A percentile compares a stretch with the other conserved stretches of the same genome.
Evolutionary conservation across 1,140 invertebrate genomes (phyloP).

Genomic region (Drosophila watanabei): DNA sequence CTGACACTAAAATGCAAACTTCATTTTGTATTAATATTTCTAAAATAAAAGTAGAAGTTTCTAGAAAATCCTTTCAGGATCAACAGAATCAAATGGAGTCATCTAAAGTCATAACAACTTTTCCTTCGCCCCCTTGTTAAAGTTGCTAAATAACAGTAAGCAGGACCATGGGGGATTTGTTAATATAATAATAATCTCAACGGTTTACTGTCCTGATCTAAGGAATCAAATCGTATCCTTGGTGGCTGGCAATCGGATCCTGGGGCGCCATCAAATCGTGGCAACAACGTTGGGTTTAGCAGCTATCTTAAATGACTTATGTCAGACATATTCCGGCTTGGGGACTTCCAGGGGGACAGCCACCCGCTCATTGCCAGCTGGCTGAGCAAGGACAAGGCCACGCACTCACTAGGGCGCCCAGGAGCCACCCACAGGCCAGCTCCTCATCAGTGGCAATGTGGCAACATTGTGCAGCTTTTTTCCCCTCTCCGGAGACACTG

Average conservation of each 20-base stretch:
- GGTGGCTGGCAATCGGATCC: background rate
- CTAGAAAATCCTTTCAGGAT: no score
- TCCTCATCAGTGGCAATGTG: conserved; percentile 46
- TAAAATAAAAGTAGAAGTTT: background rate
- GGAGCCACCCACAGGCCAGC: conserved; percentile 11
- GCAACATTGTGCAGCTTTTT: conserved; percentile 34
- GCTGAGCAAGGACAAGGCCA: conserved; percentile 76
- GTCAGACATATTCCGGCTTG: conserved; percentile 44
- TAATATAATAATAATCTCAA: conserved; percentile 1
- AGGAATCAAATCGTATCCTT: background rate
- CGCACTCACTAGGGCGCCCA: conserved; percentile 21
- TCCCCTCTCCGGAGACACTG: conserved; percentile 54
- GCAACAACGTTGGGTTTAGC: conserved; percentile 25
- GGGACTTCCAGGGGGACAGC: background rate
- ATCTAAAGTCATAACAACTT: no score
- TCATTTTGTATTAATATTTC: no score
- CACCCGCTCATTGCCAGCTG: conserved; percentile 49
- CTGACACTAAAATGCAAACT: conserved; percentile 3
- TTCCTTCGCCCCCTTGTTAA: background rate
- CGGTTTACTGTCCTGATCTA: background rate
- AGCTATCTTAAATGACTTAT: conserved; percentile 74
- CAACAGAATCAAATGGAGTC: no score
- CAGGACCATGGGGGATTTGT: background rate
- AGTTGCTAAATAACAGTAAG: background rate
- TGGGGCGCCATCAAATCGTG: conserved; percentile 10